These are phyloP conservation scores for Drosophila ananassae DNA, from an alignment of 1,140 invertebrate genomes.

Conservation along the genomic window DNA sequence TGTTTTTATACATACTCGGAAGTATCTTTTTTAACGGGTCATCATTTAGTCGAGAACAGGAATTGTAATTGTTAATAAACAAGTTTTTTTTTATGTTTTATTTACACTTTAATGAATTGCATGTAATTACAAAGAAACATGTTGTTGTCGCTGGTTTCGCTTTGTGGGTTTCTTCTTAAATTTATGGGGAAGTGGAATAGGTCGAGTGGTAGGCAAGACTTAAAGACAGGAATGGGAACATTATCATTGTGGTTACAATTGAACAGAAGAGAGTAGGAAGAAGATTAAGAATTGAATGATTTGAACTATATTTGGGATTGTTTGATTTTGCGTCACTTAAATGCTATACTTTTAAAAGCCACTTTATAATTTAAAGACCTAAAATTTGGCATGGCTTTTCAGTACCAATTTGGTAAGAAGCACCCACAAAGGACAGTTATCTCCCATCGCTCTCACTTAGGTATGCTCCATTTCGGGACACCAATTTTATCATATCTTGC, in stretches of 20 bases:
- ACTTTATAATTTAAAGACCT: too few species aligned
- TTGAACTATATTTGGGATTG: too few species aligned
- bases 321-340: not conserved
- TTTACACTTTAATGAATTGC: constrained; percentile 60
- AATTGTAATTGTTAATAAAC: constrained; percentile 46
- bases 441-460: constrained; percentile 3
- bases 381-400: not conserved
- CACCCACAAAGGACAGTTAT: not conserved
- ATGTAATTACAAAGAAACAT: constrained; percentile 62
- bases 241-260: constrained; percentile 4
- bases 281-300: too few species aligned
- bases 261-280: not conserved
- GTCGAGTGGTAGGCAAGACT: constrained; percentile 14
- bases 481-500: constrained; percentile 49
- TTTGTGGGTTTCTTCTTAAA: constrained; percentile 23
- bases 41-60: not conserved
- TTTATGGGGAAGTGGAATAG: constrained; percentile 24
- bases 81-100: constrained; percentile 26
- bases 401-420: not conserved
- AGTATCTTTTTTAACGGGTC: not conserved
- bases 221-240: not conserved
- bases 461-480: constrained; percentile 36
- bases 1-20: not conserved
- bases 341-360: too few species aligned
- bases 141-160: constrained; percentile 13